Percentiles rank a stretch among this genome's conserved stretches.
Evolutionary conservation across 2,888 invertebrate genomes (phyloP).

Genomic region (Thymelicus acteon): DNA sequence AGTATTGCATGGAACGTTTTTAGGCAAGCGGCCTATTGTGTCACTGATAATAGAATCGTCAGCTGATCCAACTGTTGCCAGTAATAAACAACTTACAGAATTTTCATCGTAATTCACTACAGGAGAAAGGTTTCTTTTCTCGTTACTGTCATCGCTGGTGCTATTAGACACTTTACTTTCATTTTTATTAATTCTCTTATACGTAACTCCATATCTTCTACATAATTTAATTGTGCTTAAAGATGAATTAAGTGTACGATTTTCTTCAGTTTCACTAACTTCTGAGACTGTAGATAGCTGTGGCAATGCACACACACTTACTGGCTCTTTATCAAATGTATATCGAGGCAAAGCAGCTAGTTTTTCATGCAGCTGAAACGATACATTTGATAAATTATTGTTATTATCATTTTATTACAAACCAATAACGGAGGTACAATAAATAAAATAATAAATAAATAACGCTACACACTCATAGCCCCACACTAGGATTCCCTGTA

Average conservation of each 20-base stretch:
- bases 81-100: conserved; percentile 55
- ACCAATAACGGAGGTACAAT: too few species aligned
- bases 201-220: conserved; percentile 51
- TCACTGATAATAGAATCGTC: conserved; percentile 63
- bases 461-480: too few species aligned
- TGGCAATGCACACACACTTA: conserved; percentile 57
- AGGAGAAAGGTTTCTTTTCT: conserved; percentile 47
- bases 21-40: conserved; percentile 57
- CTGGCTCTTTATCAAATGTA: conserved; percentile 56
- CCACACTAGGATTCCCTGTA: too few species aligned
- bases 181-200: conserved; percentile 40
- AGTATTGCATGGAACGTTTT: conserved; percentile 52
- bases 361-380: conserved; percentile 67
- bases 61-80: conserved; percentile 58
- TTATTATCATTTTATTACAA: background rate
- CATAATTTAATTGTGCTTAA: conserved; percentile 47
- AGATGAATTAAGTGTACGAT: conserved; percentile 44
- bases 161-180: conserved; percentile 1
- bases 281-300: conserved; percentile 65
- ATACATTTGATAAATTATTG: conserved; percentile 24
- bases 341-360: conserved; percentile 58
- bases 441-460: too few species aligned
- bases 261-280: conserved; percentile 58
- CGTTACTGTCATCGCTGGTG: conserved; percentile 13
- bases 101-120: conserved; percentile 50